Percentiles rank a stretch among this genome's conserved stretches.
phyloP scores from a whole-genome alignment of 2,797 vertebrate genomes.

The Argyrosomus regius region DNA sequence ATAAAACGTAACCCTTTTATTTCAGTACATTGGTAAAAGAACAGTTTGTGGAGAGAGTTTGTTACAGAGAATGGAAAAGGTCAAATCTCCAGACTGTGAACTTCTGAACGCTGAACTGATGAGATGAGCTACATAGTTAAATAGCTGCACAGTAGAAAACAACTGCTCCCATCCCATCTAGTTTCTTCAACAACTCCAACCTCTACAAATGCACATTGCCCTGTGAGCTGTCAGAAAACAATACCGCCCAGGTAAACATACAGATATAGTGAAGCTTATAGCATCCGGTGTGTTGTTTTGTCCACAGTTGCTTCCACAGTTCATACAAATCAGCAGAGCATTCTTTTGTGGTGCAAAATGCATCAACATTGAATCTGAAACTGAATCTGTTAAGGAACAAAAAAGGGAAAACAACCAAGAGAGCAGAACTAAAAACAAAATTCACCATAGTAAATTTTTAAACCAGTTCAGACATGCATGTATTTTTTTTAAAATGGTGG shows the following conservation, averaged over 20 bases:
- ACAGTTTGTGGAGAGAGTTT: conserved; percentile 46
- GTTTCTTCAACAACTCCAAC: conserved; percentile 35
- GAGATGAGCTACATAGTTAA: conserved; percentile 50
- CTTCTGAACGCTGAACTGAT: conserved; percentile 35
- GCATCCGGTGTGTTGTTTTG: conserved; percentile 7
- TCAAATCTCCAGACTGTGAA: conserved; percentile 45
- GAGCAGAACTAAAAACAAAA: conserved; percentile 22
- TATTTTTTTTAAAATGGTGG: conserved; percentile 19
- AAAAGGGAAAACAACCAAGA: neutral
- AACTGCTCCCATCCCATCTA: conserved; percentile 2
- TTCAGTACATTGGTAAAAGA: conserved; percentile 52
- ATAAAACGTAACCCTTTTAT: conserved; percentile 64
- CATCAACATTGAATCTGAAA: conserved; percentile 31
- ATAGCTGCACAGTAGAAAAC: conserved; percentile 63
- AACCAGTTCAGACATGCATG: conserved; percentile 43
- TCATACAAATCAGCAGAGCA: conserved; percentile 16
- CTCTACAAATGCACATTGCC: conserved; percentile 21
- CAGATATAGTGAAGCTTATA: conserved; percentile 5
- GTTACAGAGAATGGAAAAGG: conserved; percentile 43
- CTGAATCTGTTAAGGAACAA: neutral
- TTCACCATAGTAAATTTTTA: neutral
- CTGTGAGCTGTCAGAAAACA: conserved; percentile 15
- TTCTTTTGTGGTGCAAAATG: conserved; percentile 25
- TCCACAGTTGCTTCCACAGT: conserved; percentile 1
- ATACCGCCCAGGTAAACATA: neutral